These are phyloP conservation scores for Cephalopterus ornatus DNA, from an alignment of 2,113 vertebrate genomes.

Conservation along the genomic window DNA sequence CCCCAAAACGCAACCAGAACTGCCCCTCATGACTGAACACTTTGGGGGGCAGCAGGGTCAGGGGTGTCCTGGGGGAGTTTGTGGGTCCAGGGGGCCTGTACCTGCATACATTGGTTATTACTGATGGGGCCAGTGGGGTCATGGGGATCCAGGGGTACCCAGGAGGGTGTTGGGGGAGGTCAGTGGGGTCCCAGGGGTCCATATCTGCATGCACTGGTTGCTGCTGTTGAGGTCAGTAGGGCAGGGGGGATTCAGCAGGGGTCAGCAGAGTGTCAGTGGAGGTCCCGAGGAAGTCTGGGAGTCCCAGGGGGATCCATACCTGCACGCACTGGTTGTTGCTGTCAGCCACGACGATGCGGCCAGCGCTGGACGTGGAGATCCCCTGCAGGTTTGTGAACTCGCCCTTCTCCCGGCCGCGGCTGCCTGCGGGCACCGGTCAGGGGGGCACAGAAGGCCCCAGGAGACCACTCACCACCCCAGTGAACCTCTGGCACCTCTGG, in stretches of 20 bases:
- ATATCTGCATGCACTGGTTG: background rate
- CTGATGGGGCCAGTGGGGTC: background rate
- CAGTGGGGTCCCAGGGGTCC: background rate
- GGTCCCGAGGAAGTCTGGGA: background rate
- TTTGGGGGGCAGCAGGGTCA: constrained; percentile 24
- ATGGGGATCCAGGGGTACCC: background rate
- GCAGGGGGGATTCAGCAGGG: background rate
- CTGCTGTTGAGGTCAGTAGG: background rate
- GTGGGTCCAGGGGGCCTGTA: background rate
- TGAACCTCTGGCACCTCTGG: background rate
- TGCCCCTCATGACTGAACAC: constrained; percentile 93
- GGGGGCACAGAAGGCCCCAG: background rate
- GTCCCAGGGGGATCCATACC: constrained; percentile 63
- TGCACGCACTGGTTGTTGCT: constrained; percentile 98
- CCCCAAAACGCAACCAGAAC: constrained; percentile 92
- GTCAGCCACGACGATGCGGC: constrained; percentile 92
- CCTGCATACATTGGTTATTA: background rate
- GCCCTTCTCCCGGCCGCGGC: constrained; percentile 89
- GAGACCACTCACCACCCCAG: background rate
- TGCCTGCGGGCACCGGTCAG: constrained; percentile 72
- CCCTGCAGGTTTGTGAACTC: constrained; percentile 97
- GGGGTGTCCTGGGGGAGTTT: background rate
- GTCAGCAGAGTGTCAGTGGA: background rate
- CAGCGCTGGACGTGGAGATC: constrained; percentile 87
- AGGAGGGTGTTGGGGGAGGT: background rate